These are phyloP conservation scores for Strigamia crassipes DNA, from an alignment of 2,888 invertebrate genomes.

Conservation along the genomic window DNA sequence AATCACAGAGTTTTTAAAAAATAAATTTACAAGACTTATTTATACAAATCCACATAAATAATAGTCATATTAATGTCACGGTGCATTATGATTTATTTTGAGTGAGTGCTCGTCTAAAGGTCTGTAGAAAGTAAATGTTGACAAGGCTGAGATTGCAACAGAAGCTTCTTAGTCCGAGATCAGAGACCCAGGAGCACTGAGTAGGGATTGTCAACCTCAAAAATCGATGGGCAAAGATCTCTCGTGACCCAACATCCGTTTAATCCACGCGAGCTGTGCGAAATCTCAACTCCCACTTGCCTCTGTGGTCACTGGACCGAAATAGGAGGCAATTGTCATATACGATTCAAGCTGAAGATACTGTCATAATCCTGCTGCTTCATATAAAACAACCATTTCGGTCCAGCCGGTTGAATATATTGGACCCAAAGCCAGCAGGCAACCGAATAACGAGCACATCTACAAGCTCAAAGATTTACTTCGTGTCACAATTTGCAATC, in stretches of 20 bases:
- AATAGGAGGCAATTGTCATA: conserved; percentile 12
- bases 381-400: conserved; percentile 12
- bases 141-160: background rate
- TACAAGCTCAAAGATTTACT: conserved; percentile 16
- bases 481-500: background rate
- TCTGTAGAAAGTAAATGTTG: background rate
- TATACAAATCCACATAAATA: too few relatives aligned
- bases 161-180: conserved; percentile 12
- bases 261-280: conserved; percentile 21
- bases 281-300: conserved; percentile 16
- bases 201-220: background rate
- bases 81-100: background rate
- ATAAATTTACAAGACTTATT: too few relatives aligned
- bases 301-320: conserved; percentile 21
- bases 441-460: background rate
- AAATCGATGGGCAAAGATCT: conserved; percentile 5
- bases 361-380: conserved; percentile 16
- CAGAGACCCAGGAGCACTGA: conserved; percentile 5
- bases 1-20: too few relatives aligned
- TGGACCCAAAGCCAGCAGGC: conserved; percentile 2
- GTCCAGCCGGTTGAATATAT: conserved; percentile 5
- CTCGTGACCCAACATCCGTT: conserved; percentile 21
- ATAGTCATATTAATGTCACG: too few relatives aligned
- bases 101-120: background rate
- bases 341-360: conserved; percentile 21